Evolutionary conservation across 2,797 vertebrate genomes (phyloP), one percentile per base, ranked within the genome.

Genomic region (Smutsia temminckii): DNA sequence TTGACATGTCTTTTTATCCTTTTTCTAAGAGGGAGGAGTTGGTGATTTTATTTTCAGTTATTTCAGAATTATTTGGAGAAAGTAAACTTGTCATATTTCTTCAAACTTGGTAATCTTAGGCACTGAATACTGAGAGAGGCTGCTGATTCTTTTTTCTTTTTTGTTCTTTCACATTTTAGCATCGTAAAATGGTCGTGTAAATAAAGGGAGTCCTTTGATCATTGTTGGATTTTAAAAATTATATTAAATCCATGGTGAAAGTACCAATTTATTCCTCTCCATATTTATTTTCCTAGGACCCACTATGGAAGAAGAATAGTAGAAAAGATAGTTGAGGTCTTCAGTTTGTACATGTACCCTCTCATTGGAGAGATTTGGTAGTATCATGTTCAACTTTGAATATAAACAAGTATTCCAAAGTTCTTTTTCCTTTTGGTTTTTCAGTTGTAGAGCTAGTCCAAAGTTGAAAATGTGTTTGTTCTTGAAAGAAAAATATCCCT

Each of bases 401-500:
- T 71, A 63, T 95, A 89, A 96, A 96, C 61, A 95, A 17, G 9
- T 69, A 96, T 92, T 75, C 49, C 69, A 69, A n/a, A 90, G 93
- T 95, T 69, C 79, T 84, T 72, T 74, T 90, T 89, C n/a, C 27
- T 89, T 71, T 93, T 92, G 84, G 51, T 95, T 95, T 94, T 97
- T 89, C 71, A 96, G 78, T 93, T 96, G 75, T 94, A 74, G 87
- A 87, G 85, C 80, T 91, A 78, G 55, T 92, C 59, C 59, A 75
- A 71, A 87, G 89, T 87, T 93, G 91, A 94, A 96, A 96, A 93
- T 91, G 85, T 97, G 89, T 96, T 96, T 97, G 88, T 91, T 96
- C 95, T 95, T 87, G 69, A 85, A 95, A 97, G 95, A 96, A 96
- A 95, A 96, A 95, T 96, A 93, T 95, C 94, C 46, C 34, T 88